These are phyloP conservation scores for Calameuta filiformis DNA, from an alignment of 2,888 invertebrate genomes.

Conservation along the genomic window DNA sequence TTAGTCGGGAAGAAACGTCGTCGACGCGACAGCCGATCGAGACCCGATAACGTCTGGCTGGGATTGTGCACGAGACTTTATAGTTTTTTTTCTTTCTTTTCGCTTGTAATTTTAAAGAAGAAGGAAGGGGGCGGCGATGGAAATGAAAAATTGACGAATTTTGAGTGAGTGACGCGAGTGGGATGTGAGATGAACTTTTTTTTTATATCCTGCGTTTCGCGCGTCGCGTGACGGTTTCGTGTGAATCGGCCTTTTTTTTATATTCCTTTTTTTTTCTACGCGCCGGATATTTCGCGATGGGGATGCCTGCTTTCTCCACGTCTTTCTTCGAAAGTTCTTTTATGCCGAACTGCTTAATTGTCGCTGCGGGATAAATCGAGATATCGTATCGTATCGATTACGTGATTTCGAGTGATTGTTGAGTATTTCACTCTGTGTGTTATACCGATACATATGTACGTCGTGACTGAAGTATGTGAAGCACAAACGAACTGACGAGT, in stretches of 20 bases:
- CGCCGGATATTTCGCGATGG: not conserved
- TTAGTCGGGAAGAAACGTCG: not conserved
- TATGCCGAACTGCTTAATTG: not conserved
- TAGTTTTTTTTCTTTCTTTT: not conserved
- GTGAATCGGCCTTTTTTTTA: not conserved
- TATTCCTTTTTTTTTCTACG: too few species aligned
- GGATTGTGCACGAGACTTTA: too few species aligned
- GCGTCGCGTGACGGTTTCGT: too few species aligned
- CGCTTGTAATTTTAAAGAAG: not conserved
- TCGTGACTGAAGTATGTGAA: not conserved
- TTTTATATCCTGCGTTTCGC: not conserved
- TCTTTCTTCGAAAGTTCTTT: slow-evolving; percentile 3
- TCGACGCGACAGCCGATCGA: not conserved
- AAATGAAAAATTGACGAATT: slow-evolving; percentile 16
- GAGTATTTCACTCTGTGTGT: too few species aligned
- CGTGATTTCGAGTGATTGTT: not conserved
- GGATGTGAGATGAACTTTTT: not conserved
- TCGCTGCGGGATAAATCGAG: not conserved
- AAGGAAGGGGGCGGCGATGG: not conserved
- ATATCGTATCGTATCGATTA: not conserved
- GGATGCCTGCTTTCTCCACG: slow-evolving; percentile 8
- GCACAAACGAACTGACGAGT: not conserved
- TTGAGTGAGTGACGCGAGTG: slow-evolving; percentile 11
- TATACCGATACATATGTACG: not conserved
- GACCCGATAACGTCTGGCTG: too few species aligned